A percentile compares a stretch with the other conserved stretches of the same genome.
Conservation (phyloP, 2,113 vertebrate genomes). For the Ciconia maguari region DNA sequence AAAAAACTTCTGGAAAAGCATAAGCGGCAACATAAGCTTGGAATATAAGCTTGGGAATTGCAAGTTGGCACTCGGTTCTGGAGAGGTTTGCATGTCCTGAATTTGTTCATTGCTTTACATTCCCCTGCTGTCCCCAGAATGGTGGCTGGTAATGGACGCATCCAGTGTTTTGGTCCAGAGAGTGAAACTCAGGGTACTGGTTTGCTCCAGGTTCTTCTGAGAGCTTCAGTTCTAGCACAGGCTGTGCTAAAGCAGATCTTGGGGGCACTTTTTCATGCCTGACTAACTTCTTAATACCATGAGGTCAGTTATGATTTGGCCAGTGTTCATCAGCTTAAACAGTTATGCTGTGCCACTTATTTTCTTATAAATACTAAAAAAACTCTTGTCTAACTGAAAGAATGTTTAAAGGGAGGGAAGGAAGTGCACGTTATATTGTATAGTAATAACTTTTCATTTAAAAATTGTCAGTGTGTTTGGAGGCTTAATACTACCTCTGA, state of each 20-base stretch:
- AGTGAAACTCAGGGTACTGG: not conserved
- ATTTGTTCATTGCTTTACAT: not conserved
- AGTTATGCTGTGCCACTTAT: not conserved
- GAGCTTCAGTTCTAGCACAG: not conserved
- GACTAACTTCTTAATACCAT: not conserved
- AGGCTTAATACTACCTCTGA: not conserved
- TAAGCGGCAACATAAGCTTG: not conserved
- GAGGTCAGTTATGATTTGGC: not conserved
- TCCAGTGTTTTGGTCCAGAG: not conserved
- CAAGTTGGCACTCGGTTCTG: fast-evolving
- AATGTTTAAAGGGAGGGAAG: not conserved
- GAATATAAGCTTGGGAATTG: not conserved
- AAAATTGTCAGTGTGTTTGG: not conserved
- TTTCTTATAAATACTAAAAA: not conserved
- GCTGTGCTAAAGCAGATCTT: not conserved
- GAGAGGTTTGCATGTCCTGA: not conserved
- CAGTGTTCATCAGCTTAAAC: not conserved
- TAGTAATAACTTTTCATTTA: not conserved
- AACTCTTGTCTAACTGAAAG: not conserved
- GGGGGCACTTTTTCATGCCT: not conserved
- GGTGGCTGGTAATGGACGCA: not conserved
- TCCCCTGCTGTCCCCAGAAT: not conserved
- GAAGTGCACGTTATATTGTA: not conserved
- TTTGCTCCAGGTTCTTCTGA: not conserved
- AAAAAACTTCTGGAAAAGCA: not conserved